Evolutionary conservation across 2,888 invertebrate species (phyloP), one percentile per base, ranked within the genome.

Genomic region (Trypoxylon attenuatum): DNA sequence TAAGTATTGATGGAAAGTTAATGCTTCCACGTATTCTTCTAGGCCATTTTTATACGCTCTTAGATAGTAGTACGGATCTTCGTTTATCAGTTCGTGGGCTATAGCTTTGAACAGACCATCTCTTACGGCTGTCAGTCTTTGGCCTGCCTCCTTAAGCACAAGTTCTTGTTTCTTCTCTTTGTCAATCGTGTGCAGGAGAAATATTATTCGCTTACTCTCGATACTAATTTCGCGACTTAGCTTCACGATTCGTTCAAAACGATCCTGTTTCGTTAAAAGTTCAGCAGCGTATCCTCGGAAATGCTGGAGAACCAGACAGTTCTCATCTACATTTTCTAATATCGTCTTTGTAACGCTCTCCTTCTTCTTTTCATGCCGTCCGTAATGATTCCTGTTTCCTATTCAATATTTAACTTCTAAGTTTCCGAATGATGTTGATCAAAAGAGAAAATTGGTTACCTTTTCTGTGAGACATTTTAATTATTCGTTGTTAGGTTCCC

Each of bases 171-270:
- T 91, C 19, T 88, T 88, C 54, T 91, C 91, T 22, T 76, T 88
- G 55, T 91, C 90, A 50, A 92, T 89, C 25, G 94, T 93, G 84
- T 97, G 97, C 16, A 97, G 87, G 8, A 94, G 87, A 84, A 96
- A 97, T 73, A 97, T 97, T 3, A 95, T 93, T 62, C 96, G 89
- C 84, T 97, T 97, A 87, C 96, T 95, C 82, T 96, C 96, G 72
- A 96, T 95, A 0, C 96, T 96, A 16, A 96, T 91, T 82, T 96
- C 96, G 21, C 96, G 89, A 66, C 94, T 91, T 0, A 93, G 84
- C 87, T 96, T 96, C 0, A 96, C 91, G 23, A 97, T 90, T 42
- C 94, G 88, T 83, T 97, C 97, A 79, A 94, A 91, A 65, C 94
- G 91, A 85, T 97, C 96, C 78, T 97, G 94, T 70, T 94, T 93